A percentile compares a stretch with the other conserved stretches of the same genome.
These are phyloP conservation scores for Idaea aversata DNA, from an alignment of 2,888 invertebrate genomes.

Conservation along the genomic window DNA sequence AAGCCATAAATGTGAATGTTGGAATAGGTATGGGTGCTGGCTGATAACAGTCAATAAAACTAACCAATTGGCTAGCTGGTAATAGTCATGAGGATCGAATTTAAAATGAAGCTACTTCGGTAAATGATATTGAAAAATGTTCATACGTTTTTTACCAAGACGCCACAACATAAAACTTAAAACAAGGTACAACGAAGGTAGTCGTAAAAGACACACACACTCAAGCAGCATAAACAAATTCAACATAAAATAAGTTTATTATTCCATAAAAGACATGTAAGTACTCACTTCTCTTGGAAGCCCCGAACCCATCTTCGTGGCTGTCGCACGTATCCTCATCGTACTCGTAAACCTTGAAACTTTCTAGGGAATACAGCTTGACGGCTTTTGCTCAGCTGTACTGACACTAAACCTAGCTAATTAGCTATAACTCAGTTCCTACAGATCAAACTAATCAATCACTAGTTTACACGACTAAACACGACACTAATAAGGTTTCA, in stretches of 20 bases:
- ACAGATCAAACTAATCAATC: constrained; percentile 17
- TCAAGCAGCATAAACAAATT: constrained; percentile 31
- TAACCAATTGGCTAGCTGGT: neutral
- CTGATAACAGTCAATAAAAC: neutral
- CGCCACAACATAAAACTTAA: neutral
- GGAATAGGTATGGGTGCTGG: neutral
- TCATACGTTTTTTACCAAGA: neutral
- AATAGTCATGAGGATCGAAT: neutral
- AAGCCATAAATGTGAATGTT: neutral
- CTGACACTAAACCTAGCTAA: constrained; percentile 17
- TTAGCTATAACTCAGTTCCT: neutral
- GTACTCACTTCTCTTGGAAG: constrained; percentile 70
- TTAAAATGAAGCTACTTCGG: neutral
- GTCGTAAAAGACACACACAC: constrained; percentile 1
- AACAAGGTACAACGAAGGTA: neutral
- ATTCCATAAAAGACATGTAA: constrained; percentile 31
- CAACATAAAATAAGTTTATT: constrained; percentile 39
- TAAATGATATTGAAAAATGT: neutral
- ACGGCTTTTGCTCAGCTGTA: constrained; percentile 48
- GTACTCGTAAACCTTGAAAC: constrained; percentile 76
- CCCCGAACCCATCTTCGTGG: constrained; percentile 68
- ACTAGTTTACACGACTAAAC: constrained; percentile 18
- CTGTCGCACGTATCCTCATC: constrained; percentile 71
- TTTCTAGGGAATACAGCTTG: constrained; percentile 80
- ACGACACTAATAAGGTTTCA: constrained; percentile 15